These are phyloP conservation scores for Mustelus asterias DNA, from an alignment of 2,113 vertebrate genomes.

Conservation along the genomic window DNA sequence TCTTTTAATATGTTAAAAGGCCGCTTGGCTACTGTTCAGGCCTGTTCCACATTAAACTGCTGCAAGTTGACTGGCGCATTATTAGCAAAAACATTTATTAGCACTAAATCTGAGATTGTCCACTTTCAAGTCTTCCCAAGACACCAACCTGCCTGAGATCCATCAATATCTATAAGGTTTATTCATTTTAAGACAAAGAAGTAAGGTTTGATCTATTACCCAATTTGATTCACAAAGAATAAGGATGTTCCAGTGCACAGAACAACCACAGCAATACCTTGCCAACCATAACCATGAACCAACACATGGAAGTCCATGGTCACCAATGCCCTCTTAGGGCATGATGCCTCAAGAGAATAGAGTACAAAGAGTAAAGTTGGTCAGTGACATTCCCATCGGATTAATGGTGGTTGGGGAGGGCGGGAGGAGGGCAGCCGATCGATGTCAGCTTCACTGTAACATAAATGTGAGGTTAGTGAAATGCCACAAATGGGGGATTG, in stretches of 20 bases:
- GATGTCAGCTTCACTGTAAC: not conserved
- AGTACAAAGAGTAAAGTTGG: too few species aligned
- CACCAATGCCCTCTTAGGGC: too few species aligned
- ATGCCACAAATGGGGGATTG: not conserved
- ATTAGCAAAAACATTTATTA: slow-evolving; percentile 37
- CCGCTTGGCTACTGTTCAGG: slow-evolving; percentile 63
- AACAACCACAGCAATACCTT: too few species aligned
- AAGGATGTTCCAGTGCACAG: not conserved
- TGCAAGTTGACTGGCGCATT: slow-evolving; percentile 54
- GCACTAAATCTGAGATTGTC: slow-evolving; percentile 46
- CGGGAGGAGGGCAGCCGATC: not conserved
- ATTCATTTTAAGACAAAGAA: not conserved
- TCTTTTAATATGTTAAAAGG: slow-evolving; percentile 65
- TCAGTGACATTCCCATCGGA: not conserved
- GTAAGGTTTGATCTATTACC: not conserved
- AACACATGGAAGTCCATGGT: too few species aligned
- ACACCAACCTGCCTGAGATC: not conserved
- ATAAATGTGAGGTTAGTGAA: not conserved
- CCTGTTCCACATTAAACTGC: slow-evolving; percentile 59
- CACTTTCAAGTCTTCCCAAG: slow-evolving; percentile 35
- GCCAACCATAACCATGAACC: too few species aligned
- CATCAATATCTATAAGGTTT: not conserved
- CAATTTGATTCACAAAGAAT: not conserved
- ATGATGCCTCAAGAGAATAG: too few species aligned
- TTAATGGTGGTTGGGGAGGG: not conserved